Evolutionary conservation across 2,888 invertebrate species (phyloP).

Genomic region (Aphidoletes aphidimyza): DNA sequence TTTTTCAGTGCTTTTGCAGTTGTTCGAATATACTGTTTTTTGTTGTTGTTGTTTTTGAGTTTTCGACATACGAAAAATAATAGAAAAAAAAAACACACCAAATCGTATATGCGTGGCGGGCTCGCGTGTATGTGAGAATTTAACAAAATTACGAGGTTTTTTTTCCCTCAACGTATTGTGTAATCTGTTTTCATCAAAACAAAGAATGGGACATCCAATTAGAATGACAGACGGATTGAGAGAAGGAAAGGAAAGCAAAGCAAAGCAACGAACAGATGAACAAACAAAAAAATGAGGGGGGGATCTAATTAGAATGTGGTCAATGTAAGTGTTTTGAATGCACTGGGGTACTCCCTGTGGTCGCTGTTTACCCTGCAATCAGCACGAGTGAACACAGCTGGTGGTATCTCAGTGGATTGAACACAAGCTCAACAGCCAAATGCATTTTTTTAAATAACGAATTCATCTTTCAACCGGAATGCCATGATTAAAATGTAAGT

Average conservation of each 20-base stretch:
- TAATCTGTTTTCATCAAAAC: no score
- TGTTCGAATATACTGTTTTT: not conserved
- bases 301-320: not conserved
- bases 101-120: no score
- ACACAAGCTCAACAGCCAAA: slow-evolving; percentile 64
- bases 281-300: not conserved
- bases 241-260: not conserved
- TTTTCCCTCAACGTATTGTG: no score
- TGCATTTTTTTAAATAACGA: no score
- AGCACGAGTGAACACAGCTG: slow-evolving; percentile 93
- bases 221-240: not conserved
- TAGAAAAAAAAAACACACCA: not conserved
- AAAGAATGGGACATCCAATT: no score
- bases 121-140: no score
- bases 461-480: no score
- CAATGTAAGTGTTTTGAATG: slow-evolving; percentile 67
- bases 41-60: not conserved
- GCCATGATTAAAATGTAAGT: no score
- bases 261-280: not conserved
- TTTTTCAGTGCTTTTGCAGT: slow-evolving; percentile 4
- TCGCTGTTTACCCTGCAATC: slow-evolving; percentile 76
- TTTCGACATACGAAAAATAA: not conserved
- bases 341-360: slow-evolving; percentile 98
- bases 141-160: no score
- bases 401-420: slow-evolving; percentile 95